Base-by-base conservation (phyloP, 2,113 vertebrate species). In the Cyprinodon tularosa region DNA sequence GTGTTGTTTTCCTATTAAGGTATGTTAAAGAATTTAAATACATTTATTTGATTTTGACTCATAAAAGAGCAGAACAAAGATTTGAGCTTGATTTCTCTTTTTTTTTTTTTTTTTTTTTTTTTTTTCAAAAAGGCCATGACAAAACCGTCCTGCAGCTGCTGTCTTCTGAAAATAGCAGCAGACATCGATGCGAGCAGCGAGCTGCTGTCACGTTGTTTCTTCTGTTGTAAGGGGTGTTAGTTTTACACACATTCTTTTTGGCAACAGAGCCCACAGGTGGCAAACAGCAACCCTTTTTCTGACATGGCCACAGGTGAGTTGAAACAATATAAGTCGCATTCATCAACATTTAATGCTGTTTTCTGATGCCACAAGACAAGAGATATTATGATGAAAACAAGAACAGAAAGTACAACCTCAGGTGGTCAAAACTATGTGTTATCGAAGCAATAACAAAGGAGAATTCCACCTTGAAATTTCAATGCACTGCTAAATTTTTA, bases 101-200 rank as follows among this genome's bases (percentile, higher is more conserved):
- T 87, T 89, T 29, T 29, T 29, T 29, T 29, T 1, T 40, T 62
- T 74, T 72, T 67, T 77, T 84, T 90, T 85, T 87, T 88, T 84
- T 84, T 76, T 79, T 71, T 37, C 81, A 77, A 59, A 37, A 63
- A 22, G 64, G 48, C 62, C 38, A 80, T 71, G 71, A 81, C 86
- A 87, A 73, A 85, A 86, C 78, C 71, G 62, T 74, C 71, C 76
- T 77, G 84, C 91, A 92, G 89, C 92, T 92, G 92, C 87, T 83
- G 77, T 74, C 82, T 36, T 77, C 86, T 69, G 0, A 85, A 91
- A 91, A 92, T 91, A 91, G 81, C 72, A 60, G 20, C 78, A 67
- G 80, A 73, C 78, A 86, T 37, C 6, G 38, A 70, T 74, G 59
- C 69, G 3, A 69, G 87, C 77, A 48, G 38, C 44, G 62, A 74